These are phyloP conservation scores for Pseudanteris insignis DNA, from an alignment of 2,888 invertebrate genomes.

Conservation along the genomic window DNA sequence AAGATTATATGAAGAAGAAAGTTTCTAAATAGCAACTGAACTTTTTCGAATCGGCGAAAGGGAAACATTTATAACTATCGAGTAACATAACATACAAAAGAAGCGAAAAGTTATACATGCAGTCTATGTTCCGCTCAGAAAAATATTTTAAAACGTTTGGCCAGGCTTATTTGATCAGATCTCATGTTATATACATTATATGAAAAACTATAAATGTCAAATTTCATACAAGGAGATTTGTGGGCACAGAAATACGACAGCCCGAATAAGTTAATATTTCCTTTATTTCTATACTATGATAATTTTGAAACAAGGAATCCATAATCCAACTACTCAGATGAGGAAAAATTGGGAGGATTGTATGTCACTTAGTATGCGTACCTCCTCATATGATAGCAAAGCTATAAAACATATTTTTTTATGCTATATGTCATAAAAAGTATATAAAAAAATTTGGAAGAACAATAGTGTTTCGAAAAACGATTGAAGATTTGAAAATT, in stretches of 20 bases:
- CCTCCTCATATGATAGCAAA: constrained; percentile 33
- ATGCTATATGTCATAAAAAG: constrained; percentile 33
- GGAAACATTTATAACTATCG: no score
- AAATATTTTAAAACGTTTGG: no score
- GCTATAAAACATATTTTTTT: constrained; percentile 30
- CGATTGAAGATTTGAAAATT: constrained; percentile 36
- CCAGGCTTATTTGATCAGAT: no score
- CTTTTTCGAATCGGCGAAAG: constrained; percentile 27
- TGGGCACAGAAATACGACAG: constrained; percentile 4
- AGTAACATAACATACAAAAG: neutral
- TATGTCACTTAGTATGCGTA: constrained; percentile 34
- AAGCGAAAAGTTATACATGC: no score
- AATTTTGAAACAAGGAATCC: constrained; percentile 31
- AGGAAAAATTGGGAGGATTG: constrained; percentile 43
- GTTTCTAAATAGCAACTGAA: constrained; percentile 28
- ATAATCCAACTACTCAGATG: constrained; percentile 24
- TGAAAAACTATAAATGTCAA: constrained; percentile 2
- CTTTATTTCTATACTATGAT: constrained; percentile 11
- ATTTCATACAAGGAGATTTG: no score
- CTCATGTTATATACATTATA: neutral
- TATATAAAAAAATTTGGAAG: constrained; percentile 36
- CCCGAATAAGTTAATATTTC: constrained; percentile 1
- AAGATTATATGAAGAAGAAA: constrained; percentile 14
- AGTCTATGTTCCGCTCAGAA: neutral
- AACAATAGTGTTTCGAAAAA: constrained; percentile 30